Evolutionary conservation across 2,113 vertebrate species (phyloP), one percentile per base, ranked within the genome.

Genomic region (Chaenocephalus aceratus): DNA sequence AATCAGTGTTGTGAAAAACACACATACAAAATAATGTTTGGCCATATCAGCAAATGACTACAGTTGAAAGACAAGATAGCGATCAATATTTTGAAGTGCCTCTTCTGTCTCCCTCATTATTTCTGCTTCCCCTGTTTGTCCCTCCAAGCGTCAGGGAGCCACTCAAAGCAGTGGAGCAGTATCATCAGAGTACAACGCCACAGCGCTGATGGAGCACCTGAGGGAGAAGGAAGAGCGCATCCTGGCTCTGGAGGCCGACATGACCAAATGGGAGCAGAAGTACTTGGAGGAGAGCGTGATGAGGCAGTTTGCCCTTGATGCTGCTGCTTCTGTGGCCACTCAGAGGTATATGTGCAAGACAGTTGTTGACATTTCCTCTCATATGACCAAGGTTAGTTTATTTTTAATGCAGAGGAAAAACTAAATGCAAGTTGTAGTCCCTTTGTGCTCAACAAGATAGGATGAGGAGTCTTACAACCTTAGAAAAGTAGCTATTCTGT

Each of bases 241-340:
- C 82, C 94, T 99, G 46, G 98, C 98, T 36, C 93, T 99, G 90
- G 98, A 99, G 94, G 98, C 98, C 0, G 98, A 99, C 93, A 99
- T 99, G 97, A 99, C 97, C 70, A 98, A 98, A 86, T 99, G 98
- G 98, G 98, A 99, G 54, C 98, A 99, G 93, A 99, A 99, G 15
- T 99, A 99, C 86, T 93, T 99, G 90, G 98, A 99, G 87, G 98
- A 99, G 91, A 99, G 97, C 0, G 98, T 99, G 85, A 99, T 99
- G 98, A 96, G 98, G 77, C 97, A 99, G 94, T 99, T 99, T 57
- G 97, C 98, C 61, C 89, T 99, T 88, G 98, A 99, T 80, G 97
- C 97, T 1, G 98, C 98, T 0, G 97, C 98, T 0, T 97, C 97
- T 0, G 98, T 98, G 36, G 97, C 97, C 79, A 97, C 97, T 4